These are phyloP conservation scores for Lithophane leautieri DNA, from an alignment of 2,888 invertebrate species.

Conservation along the genomic window DNA sequence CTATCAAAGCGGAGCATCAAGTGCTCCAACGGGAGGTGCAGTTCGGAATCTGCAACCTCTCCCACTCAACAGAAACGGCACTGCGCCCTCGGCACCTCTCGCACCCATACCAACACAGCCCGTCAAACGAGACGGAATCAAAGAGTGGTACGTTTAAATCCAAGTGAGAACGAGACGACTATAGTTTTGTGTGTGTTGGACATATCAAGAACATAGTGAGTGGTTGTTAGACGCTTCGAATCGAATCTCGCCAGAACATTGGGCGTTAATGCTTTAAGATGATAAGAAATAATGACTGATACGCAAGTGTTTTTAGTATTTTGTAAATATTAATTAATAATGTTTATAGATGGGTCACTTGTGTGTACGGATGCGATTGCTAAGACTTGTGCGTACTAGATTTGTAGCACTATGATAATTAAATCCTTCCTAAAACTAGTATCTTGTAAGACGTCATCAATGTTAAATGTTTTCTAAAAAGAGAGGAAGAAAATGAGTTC, in stretches of 20 bases:
- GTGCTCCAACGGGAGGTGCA: slow-evolving; percentile 86
- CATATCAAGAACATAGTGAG: slow-evolving; percentile 65
- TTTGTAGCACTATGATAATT: slow-evolving; percentile 20
- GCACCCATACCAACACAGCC: slow-evolving; percentile 89
- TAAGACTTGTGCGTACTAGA: slow-evolving; percentile 65
- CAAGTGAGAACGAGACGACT: slow-evolving; percentile 19
- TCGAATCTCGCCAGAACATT: slow-evolving; percentile 59
- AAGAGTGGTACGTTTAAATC: slow-evolving; percentile 98
- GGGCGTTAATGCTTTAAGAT: slow-evolving; percentile 74
- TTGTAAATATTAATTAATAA: slow-evolving; percentile 87
- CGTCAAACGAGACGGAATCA: slow-evolving; percentile 96
- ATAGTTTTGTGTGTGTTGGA: slow-evolving; percentile 55
- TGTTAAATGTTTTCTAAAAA: slow-evolving; percentile 11
- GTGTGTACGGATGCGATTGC: slow-evolving; percentile 80
- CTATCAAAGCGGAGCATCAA: slow-evolving; percentile 85
- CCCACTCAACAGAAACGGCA: slow-evolving; percentile 83
- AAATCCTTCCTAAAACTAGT: slow-evolving; percentile 13
- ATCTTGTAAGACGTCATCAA: slow-evolving; percentile 12
- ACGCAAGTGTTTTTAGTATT: slow-evolving; percentile 85
- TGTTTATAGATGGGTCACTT: slow-evolving; percentile 80
- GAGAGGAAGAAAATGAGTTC: not conserved
- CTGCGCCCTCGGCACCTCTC: slow-evolving; percentile 83
- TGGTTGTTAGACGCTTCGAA: slow-evolving; percentile 64
- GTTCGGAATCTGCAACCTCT: slow-evolving; percentile 88
- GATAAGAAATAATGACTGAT: slow-evolving; percentile 84